Conservation (phyloP, 2,888 invertebrate species). For the Cheilosia grossa region DNA sequence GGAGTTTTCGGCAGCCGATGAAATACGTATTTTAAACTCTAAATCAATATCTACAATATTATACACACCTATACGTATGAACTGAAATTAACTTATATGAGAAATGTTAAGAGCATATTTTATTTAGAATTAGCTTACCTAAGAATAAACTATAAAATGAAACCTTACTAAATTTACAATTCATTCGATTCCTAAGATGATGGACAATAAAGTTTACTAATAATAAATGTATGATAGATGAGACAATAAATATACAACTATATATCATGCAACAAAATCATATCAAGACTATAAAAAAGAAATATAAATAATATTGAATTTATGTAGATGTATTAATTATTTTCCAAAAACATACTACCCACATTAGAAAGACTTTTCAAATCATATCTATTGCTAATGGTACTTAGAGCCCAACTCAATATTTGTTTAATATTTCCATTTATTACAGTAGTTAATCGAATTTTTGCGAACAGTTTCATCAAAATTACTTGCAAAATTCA, state of each 20-base stretch:
- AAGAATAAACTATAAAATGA: slow-evolving; percentile 32
- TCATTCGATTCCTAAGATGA: slow-evolving; percentile 63
- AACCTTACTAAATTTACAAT: slow-evolving; percentile 61
- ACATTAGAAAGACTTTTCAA: not conserved
- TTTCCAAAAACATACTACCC: not conserved
- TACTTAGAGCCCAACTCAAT: too few species aligned
- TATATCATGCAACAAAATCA: slow-evolving; percentile 66
- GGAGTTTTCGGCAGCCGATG: slow-evolving; percentile 81
- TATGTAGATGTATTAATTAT: slow-evolving; percentile 47
- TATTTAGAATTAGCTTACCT: slow-evolving; percentile 44
- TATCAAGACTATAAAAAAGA: slow-evolving; percentile 72
- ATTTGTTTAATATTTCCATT: too few species aligned
- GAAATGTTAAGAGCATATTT: slow-evolving; percentile 18
- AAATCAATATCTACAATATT: slow-evolving; percentile 51
- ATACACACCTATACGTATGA: slow-evolving; percentile 57
- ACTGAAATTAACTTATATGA: slow-evolving; percentile 50
- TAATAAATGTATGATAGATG: slow-evolving; percentile 39
- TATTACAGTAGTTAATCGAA: too few species aligned
- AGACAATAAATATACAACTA: slow-evolving; percentile 3
- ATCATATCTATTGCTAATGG: too few species aligned
- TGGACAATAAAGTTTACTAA: slow-evolving; percentile 71
- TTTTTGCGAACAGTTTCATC: too few species aligned
- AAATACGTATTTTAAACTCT: slow-evolving; percentile 76
- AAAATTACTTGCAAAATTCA: too few species aligned
- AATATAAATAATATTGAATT: slow-evolving; percentile 27